Evolutionary conservation across 2,797 vertebrate genomes (phyloP).

Genomic region (Xenops minutus): DNA sequence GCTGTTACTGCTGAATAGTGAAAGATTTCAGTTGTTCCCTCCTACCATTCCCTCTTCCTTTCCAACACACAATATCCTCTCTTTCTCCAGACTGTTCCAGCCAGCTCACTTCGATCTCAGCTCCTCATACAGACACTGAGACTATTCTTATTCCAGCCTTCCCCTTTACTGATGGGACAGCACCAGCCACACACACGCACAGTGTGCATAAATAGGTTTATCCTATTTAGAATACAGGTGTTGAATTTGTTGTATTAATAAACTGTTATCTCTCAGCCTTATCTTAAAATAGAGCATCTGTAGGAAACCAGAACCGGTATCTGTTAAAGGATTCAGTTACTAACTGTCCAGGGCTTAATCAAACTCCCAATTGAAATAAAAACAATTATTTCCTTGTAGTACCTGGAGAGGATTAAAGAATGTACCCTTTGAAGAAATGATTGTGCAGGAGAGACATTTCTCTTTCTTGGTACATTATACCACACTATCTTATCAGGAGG

Average conservation of each 20-base stretch:
- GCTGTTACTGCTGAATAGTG: background rate
- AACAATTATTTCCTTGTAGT: conserved; percentile 14
- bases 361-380: background rate
- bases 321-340: background rate
- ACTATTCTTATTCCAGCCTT: background rate
- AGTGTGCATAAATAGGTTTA: background rate
- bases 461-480: background rate
- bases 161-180: background rate
- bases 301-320: background rate
- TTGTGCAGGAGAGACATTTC: background rate
- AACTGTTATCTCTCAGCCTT: background rate
- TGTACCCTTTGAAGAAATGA: background rate
- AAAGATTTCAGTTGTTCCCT: background rate
- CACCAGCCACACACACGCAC: background rate
- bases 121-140: background rate
- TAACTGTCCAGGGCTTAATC: background rate
- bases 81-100: background rate
- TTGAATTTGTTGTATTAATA: background rate
- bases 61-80: background rate
- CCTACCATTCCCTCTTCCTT: background rate
- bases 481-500: background rate
- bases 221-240: background rate
- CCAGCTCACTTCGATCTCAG: background rate
- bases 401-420: background rate
- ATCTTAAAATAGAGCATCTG: background rate